Evolutionary conservation across 2,113 vertebrate genomes (phyloP).

Genomic region (Vireo altiloquus): DNA sequence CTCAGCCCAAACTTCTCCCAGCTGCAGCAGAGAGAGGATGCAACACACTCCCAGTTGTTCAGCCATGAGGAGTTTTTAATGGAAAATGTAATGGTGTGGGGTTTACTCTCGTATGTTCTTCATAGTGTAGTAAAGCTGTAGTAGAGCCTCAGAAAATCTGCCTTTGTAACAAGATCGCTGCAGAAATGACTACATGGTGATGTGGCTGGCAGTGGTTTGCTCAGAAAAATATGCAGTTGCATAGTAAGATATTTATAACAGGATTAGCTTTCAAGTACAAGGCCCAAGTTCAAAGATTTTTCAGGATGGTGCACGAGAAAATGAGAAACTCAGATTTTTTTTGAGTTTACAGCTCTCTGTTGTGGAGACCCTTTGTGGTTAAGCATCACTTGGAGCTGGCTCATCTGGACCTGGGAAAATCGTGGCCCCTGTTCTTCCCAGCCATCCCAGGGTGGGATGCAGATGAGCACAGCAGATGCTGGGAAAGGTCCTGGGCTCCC

Average conservation of each 20-base stretch:
- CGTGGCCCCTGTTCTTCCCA: not conserved
- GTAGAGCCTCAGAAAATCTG: conserved; percentile 18
- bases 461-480: not conserved
- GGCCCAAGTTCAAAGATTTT: not conserved
- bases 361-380: not conserved
- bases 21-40: not conserved
- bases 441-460: not conserved
- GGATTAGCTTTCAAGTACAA: conserved; percentile 7
- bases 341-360: not conserved
- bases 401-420: not conserved
- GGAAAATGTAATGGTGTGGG: not conserved
- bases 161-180: not conserved
- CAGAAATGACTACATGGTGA: not conserved
- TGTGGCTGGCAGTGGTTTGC: not conserved
- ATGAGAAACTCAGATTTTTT: not conserved
- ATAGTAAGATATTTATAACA: not conserved
- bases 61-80: not conserved
- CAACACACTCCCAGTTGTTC: not conserved
- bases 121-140: not conserved
- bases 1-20: not conserved
- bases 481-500: not conserved
- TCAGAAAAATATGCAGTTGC: not conserved
- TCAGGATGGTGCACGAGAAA: not conserved
- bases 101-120: not conserved
- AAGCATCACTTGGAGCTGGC: not conserved